A percentile compares a stretch with the other conserved stretches of the same genome.
phyloP scores from a whole-genome alignment of 2,888 invertebrate genomes.

The Muschampia plurimacula region DNA sequence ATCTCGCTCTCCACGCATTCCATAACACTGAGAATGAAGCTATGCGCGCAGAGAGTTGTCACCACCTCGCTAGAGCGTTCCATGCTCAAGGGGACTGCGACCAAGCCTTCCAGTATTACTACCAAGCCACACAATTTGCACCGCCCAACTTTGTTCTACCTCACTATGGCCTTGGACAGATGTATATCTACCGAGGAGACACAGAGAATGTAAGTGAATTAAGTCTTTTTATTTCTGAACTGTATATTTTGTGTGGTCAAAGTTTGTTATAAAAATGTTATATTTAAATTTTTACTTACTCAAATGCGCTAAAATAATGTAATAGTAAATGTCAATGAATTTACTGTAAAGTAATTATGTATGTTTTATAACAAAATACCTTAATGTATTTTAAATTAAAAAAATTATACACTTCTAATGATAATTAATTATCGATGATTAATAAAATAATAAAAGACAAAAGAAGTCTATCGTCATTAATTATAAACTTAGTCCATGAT shows the following conservation, averaged over 20 bases:
- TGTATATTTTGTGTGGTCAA: no score
- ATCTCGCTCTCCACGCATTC: slow-evolving; percentile 98
- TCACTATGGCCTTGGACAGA: slow-evolving; percentile 99
- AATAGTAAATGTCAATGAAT: not conserved
- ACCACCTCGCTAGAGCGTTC: slow-evolving; percentile 97
- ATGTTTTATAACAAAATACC: no score
- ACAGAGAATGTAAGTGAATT: slow-evolving; percentile 92
- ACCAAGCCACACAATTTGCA: slow-evolving; percentile 99
- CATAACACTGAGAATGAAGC: slow-evolving; percentile 99
- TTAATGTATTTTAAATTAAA: no score
- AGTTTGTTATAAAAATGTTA: not conserved
- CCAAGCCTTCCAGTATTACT: slow-evolving; percentile 99
- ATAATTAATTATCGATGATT: no score
- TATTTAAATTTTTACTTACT: not conserved
- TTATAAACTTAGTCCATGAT: no score
- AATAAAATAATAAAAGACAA: no score
- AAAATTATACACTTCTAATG: no score
- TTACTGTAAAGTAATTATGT: not conserved
- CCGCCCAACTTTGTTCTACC: slow-evolving; percentile 97
- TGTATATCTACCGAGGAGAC: slow-evolving; percentile 99
- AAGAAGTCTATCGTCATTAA: no score
- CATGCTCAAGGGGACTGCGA: slow-evolving; percentile 98
- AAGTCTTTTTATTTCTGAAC: not conserved
- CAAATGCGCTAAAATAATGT: no score
- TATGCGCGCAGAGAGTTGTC: slow-evolving; percentile 99